Evolutionary conservation across 2,888 invertebrate species (phyloP), one percentile per base, ranked within the genome.

Genomic region (Andricus curvator): DNA sequence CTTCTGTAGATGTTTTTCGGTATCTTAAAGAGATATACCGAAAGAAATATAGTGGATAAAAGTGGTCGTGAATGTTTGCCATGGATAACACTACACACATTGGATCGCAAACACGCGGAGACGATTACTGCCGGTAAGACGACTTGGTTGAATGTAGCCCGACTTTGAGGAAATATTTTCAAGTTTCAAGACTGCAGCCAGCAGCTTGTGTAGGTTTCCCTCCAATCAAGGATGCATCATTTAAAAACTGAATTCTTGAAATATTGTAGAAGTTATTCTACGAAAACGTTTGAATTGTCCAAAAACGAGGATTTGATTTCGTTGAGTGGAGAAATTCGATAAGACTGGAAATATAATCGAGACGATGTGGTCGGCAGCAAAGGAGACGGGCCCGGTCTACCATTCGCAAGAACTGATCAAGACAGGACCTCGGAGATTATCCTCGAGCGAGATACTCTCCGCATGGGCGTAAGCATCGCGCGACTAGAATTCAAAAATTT

Each of bases 381-480:
- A 44, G 41, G 37, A 67, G n/a, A 37, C 66, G 37, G 22, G 15
- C n/a, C 41, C 41, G 22, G 67, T 13, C 37, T 44, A 44, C 67
- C 41, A 67, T 44, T 67, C 41, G 67, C 67, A 41, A 67, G 67
- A 67, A 41, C 41, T 44, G 67, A 67, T 67, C 67, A 67, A 44
- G 67, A 44, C 67, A 67, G 66, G 67, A 44, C 67, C 22, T 33
- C 41, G 67, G 11, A 67, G 41, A 67, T 67, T 67, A 67, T 67
- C 67, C 67, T 67, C 67, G 41, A 67, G 37, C 67, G 37, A 41
- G 67, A 67, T 67, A 41, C 41, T 67, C 67, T 44, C 20, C n/a
- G 41, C 67, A 67, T 67, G 37, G 67, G 67, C 67, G 67, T 67
- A 67, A n/a, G 60, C 22, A 60, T 60, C 60, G 60, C 22, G 60